Evolutionary conservation across 2,888 invertebrate species (phyloP), one percentile per base, ranked within the genome.

Genomic region (Tachina lurida): DNA sequence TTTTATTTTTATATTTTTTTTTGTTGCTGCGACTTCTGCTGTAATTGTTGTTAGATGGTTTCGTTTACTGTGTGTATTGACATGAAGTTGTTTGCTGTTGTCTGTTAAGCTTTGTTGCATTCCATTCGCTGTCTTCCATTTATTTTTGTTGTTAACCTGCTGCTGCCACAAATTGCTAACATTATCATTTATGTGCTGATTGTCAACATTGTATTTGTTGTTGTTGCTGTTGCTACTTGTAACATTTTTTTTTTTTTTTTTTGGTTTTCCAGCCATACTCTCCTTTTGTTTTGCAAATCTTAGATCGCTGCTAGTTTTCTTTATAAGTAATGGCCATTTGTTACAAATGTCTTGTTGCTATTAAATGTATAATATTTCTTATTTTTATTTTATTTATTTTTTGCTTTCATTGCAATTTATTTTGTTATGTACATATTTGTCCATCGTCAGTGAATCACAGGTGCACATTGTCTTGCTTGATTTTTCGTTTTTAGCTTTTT

Each of bases 101-200:
- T 41, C 17, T 71, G 56, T 49, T 75, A 45, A 75, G 45, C 52
- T 41, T 60, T 70, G 74, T 63, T 54, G 56, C 49, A 41, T 60
- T 49, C 60, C 31, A 15, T 60, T 56, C 65, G 45, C 54, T 67
- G 41, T 52, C 49, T 74, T 67, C 4, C 54, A 62, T 75, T 67
- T 77, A 47, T 12, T 58, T 60, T 80, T 31, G 52, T 76, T 78
- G 63, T 68, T 74, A 22, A 70, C 82, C 60, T 79, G 70, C 65
- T 75, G 43, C 75, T 85, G 82, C 82, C 82, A 79, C 78, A 86
- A 86, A 83, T 79, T 86, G 82, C 83, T 83, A 86, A 86, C 85
- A 86, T 76, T 86, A 71, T 79, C 77, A 85, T 85, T 77, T 74
- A 45, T 70, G 58, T 58, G 79, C 68, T 68, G 62, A 39, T 67